phyloP scores from a whole-genome alignment of 2,113 vertebrate species.

The Pollimyrus isidori region DNA sequence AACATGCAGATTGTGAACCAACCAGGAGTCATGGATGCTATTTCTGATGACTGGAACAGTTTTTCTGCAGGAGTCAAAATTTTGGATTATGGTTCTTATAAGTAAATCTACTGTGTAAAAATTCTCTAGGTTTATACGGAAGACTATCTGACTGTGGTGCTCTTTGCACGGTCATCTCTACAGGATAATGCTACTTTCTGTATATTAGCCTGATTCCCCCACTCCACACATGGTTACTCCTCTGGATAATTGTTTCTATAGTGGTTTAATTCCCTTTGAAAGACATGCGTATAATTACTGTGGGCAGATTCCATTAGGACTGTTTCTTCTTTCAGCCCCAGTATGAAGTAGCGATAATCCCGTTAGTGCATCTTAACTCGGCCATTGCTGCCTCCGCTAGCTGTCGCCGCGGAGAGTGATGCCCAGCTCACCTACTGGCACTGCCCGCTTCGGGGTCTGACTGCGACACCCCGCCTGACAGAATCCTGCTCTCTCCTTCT shows the following conservation, averaged over 20 bases:
- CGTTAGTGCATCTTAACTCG: not conserved
- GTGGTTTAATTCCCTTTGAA: not conserved
- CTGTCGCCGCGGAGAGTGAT: not conserved
- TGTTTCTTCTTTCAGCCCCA: not conserved
- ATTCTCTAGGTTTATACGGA: not conserved
- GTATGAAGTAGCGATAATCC: not conserved
- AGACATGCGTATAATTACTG: not conserved
- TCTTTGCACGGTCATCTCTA: not conserved
- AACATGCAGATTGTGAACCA: not conserved
- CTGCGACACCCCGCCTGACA: not conserved
- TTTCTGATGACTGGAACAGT: not conserved
- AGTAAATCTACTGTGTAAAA: not conserved
- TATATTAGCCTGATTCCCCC: not conserved
- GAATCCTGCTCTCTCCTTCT: conserved; percentile 20
- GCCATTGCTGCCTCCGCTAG: not conserved
- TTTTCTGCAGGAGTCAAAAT: not conserved
- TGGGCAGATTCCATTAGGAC: not conserved
- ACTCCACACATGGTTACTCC: not conserved
- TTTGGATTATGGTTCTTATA: not conserved
- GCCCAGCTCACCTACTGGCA: not conserved
- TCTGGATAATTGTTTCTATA: conserved; percentile 7
- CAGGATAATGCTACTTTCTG: not conserved
- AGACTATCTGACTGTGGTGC: not conserved
- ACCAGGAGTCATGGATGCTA: not conserved
- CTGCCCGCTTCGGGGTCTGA: not conserved